Evolutionary conservation across 2,888 invertebrate genomes (phyloP).

Genomic region (Tridacna crocea): DNA sequence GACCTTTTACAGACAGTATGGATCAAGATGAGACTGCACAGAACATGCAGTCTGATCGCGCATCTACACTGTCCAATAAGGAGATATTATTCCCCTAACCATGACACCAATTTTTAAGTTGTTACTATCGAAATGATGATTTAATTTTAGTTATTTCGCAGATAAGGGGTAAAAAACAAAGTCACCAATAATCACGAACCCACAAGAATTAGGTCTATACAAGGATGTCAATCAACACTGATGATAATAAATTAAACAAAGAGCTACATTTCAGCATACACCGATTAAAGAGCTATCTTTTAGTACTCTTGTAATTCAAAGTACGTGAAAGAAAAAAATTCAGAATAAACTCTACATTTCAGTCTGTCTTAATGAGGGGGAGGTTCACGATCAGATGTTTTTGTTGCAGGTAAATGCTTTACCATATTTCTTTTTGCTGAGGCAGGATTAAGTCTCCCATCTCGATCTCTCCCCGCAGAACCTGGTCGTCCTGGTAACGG

Average conservation of each 20-base stretch:
- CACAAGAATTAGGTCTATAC: neutral
- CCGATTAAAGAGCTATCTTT: conserved; percentile 19
- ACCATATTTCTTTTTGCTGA: conserved; percentile 80
- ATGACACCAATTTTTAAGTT: no score
- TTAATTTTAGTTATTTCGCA: no score
- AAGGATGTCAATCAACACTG: neutral
- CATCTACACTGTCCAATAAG: no score
- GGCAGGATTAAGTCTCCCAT: conserved; percentile 74
- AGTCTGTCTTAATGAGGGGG: conserved; percentile 73
- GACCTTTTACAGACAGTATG: no score
- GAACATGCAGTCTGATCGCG: no score
- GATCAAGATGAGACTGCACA: no score
- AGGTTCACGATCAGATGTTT: conserved; percentile 79
- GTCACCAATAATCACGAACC: no score
- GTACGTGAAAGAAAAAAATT: conserved; percentile 5
- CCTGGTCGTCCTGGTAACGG: conserved; percentile 68
- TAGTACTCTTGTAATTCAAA: conserved; percentile 1
- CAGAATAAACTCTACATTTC: conserved; percentile 7
- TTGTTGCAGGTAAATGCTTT: conserved; percentile 80
- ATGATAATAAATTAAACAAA: conserved; percentile 24
- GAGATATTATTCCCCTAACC: no score
- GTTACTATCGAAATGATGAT: no score
- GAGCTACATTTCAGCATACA: conserved; percentile 23
- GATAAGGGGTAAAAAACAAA: no score
- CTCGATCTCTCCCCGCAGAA: conserved; percentile 64